Base-by-base conservation (phyloP, 2,888 invertebrate species). In the Caradrina kadenii region DNA sequence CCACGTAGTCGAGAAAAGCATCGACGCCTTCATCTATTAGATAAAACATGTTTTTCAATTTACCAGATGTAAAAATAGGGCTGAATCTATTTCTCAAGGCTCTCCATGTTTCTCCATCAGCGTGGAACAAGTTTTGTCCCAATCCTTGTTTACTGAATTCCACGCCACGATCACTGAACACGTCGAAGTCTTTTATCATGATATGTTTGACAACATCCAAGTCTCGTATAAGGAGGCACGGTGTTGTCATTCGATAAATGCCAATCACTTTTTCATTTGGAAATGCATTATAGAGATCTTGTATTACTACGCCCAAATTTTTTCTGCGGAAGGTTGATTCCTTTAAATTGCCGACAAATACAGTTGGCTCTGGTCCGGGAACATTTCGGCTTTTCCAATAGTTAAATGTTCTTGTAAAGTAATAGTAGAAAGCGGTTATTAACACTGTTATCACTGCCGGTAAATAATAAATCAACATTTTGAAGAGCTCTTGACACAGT, bases 261-360 rank as follows among this genome's bases (percentile, higher is more conserved):
- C 93, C 93, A 2, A 93, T 87, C 0, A 91, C 81, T 81, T 91
- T 92, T 73, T 92, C 92, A 10, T 91, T 82, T 0, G 89, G 88
- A 59, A 73, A 92, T 3, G 79, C 55, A 0, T 87, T 65, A 63
- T 93, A 92, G 1, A 90, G 68, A 31, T 89, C 86, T 55, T 86
- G 78, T 6, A 87, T 75, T 0, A 89, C 66, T 5, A 75, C 26
- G 0, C 82, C 84, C 0, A 82, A 21, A 53, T 83, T 82, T 72
- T 87, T 86, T 8, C 45, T 70, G 19, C 87, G 74, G 0, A 89
- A 52, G 0, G 83, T 67, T 0, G 85, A 83, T 13, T 90, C 86
- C 21, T 81, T 84, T 4, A 90, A 11, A 63, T 89, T 92, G 0
- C 93, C 93, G 50, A 91, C 88, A 0, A 93, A 67, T 0, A 85